A percentile compares a stretch with the other conserved stretches of the same genome.
phyloP scores from a whole-genome alignment of 1,140 invertebrate species.

The Drosophila lacertosa region DNA sequence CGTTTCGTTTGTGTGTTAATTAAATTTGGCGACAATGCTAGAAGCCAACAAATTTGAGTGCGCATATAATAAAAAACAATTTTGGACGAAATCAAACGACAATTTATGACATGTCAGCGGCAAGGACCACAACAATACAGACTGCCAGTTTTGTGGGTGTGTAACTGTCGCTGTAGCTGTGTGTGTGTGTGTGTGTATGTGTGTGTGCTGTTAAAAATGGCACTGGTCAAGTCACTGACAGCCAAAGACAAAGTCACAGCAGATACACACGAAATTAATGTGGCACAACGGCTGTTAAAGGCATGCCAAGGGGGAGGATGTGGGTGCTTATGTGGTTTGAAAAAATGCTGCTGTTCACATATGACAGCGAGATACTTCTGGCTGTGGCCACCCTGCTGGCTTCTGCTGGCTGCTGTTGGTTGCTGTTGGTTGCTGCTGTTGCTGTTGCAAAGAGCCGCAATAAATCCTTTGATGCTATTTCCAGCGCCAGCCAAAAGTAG shows the following conservation, averaged over 20 bases:
- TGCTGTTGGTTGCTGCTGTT: conserved; percentile 2
- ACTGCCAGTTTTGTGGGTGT: not conserved
- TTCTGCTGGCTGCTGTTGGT: conserved; percentile 4
- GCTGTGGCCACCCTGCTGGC: not conserved
- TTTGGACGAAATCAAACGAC: conserved; percentile 56
- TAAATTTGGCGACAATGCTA: conserved; percentile 67
- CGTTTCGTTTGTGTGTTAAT: conserved; percentile 57
- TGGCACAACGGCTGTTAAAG: conserved; percentile 20
- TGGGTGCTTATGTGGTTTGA: not conserved
- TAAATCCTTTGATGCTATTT: conserved; percentile 81
- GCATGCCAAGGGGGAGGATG: not conserved
- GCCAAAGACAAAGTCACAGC: conserved; percentile 39
- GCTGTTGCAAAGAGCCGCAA: conserved; percentile 60
- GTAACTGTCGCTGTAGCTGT: not conserved
- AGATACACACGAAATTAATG: conserved; percentile 40
- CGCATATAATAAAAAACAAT: conserved; percentile 34
- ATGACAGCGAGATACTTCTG: conserved; percentile 33
- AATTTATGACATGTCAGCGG: conserved; percentile 71
- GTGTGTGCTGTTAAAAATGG: conserved; percentile 50
- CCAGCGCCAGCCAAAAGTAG: conserved; percentile 77
- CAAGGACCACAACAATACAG: conserved; percentile 26
- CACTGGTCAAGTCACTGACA: conserved; percentile 63
- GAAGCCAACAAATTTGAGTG: conserved; percentile 33
- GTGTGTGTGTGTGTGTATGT: not conserved
- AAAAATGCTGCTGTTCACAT: conserved; percentile 22